Evolutionary conservation across 2,888 invertebrate species (phyloP), one percentile per base, ranked within the genome.

Genomic region (Agapetus fuscipes): DNA sequence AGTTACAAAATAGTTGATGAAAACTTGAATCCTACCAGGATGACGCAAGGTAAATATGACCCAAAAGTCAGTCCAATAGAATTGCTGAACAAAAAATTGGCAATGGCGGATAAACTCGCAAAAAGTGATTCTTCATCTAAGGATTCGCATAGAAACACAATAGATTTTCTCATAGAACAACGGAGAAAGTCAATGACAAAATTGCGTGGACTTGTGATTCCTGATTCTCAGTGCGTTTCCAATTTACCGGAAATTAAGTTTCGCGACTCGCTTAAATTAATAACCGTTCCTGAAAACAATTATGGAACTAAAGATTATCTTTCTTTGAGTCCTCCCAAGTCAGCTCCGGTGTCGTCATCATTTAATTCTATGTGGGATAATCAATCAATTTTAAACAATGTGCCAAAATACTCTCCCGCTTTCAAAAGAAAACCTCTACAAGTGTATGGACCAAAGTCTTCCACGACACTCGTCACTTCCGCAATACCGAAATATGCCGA

Each of bases 171-270:
- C 49, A 75, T 85, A 51, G 89, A 89, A 59, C 86, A 88, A 57
- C 72, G 89, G 39, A 78, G 82, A 49, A 82, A 81, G 54, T 83
- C 83, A 13, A 77, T 88, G 62, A 85, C 87, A 2, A 90, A 89
- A 60, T 62, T 91, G 42, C 75, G 88, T 54, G 90, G 89, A n/a
- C 64, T 91, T 51, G 84, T 88, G 20, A 91, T 91, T 56, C 90
- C 90, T 3, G 89, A 90, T 62, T 68, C 72, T 38, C 76, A 77
- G 13, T 74, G 78, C 25, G 74, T 79, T 35, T 67, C 82, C 32
- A 85, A 86, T 61, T 65, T 90, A 53, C 87, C 89, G 1, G 85
- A 84, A 68, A 89, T 90, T 37, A 84, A 82, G 61, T 84, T 84
- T 52, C 74, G 76, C 49, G 79, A 80, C 53, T 72, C 74, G 20